Evolutionary conservation across 2,797 vertebrate species (phyloP).

Genomic region (Naso thynnoides): DNA sequence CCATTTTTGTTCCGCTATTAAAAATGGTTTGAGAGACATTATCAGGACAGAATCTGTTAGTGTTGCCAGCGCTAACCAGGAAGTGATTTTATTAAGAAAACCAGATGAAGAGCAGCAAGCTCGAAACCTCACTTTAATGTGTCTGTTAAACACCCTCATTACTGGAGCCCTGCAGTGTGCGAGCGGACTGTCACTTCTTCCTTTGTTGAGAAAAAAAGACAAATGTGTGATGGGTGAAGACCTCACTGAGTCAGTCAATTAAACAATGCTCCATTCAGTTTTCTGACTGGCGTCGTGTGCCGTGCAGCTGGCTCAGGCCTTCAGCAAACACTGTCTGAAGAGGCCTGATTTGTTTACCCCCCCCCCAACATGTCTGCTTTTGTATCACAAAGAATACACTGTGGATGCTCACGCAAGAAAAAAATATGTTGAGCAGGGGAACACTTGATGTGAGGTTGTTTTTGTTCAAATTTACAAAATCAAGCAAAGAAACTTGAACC

Average conservation of each 20-base stretch:
- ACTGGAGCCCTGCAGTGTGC: too few species aligned
- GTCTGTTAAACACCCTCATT: too few species aligned
- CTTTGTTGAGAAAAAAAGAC: conserved; percentile 6
- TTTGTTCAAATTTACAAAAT: neutral
- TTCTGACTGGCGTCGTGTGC: conserved; percentile 39
- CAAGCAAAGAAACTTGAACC: neutral
- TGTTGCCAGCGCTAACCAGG: neutral
- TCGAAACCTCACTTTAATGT: too few species aligned
- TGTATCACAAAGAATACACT: conserved; percentile 6
- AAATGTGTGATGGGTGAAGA: neutral
- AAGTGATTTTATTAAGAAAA: conserved; percentile 8
- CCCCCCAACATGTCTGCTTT: neutral
- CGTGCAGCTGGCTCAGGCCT: conserved; percentile 32
- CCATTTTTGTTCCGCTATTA: neutral
- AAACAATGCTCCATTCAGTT: conserved; percentile 46
- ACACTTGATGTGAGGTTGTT: neutral
- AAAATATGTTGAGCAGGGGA: neutral
- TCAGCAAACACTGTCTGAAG: conserved; percentile 42
- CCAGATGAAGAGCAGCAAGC: too few species aligned
- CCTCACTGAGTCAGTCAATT: conserved; percentile 8
- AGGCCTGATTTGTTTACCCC: conserved; percentile 39
- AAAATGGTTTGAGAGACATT: neutral
- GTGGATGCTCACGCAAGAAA: conserved; percentile 2
- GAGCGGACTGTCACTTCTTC: too few species aligned
- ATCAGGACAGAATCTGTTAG: neutral